Conservation (phyloP, 2,888 invertebrate species). For the Tenthredo scrophulariae region DNA sequence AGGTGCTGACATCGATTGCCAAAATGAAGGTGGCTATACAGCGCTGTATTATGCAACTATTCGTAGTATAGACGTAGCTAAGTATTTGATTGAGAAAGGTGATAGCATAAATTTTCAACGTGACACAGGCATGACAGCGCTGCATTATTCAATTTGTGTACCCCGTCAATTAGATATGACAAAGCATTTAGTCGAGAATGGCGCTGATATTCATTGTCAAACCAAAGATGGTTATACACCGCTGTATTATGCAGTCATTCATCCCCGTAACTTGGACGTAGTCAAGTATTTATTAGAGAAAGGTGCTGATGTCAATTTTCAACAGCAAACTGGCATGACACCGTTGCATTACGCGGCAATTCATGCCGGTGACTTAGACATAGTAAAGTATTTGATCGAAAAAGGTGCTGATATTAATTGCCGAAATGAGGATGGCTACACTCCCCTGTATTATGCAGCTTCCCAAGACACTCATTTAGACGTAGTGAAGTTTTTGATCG, state of each 20-base stretch:
- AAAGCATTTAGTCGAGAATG: background rate
- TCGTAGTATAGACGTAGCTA: background rate
- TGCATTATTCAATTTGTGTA: background rate
- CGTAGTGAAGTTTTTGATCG: background rate
- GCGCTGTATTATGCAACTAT: background rate
- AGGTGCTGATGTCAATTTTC: background rate
- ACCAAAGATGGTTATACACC: background rate
- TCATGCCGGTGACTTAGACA: background rate
- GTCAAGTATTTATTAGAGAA: slow-evolving; percentile 9
- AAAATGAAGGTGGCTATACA: background rate
- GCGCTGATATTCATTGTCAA: background rate
- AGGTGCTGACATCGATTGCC: background rate
- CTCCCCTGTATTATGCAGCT: background rate
- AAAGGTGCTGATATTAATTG: background rate
- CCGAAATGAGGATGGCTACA: background rate
- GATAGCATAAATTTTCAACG: background rate
- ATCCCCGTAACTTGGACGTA: background rate
- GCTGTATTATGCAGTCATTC: background rate
- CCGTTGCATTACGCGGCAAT: background rate
- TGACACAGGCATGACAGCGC: background rate
- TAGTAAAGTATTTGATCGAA: background rate
- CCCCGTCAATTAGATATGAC: background rate
- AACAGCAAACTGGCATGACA: background rate
- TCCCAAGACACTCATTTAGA: background rate
- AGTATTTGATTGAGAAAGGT: background rate